Evolutionary conservation across 2,797 vertebrate species (phyloP).

Genomic region (Pantherophis alleghaniensis): DNA sequence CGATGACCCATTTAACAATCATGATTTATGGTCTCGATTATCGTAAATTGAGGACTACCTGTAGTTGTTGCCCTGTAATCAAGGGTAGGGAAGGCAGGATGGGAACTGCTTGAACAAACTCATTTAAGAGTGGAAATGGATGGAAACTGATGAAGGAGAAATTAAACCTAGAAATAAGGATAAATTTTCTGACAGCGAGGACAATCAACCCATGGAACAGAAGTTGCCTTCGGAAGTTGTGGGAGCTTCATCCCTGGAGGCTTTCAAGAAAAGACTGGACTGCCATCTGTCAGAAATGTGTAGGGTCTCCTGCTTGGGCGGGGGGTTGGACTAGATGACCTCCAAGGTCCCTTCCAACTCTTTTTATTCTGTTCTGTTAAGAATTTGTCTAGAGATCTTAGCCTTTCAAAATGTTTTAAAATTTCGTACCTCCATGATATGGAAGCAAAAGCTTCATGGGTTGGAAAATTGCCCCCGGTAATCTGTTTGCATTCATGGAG

Average conservation of each 20-base stretch:
- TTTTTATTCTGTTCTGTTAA: background rate
- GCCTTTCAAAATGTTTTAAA: background rate
- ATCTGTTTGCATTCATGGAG: background rate
- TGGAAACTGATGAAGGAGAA: too few species aligned
- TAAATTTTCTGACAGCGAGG: too few species aligned
- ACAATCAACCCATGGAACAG: too few species aligned
- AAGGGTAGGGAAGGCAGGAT: background rate
- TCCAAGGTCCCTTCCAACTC: too few species aligned
- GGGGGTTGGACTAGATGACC: too few species aligned
- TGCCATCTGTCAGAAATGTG: too few species aligned
- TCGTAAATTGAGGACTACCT: background rate
- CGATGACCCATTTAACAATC: background rate
- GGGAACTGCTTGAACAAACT: background rate
- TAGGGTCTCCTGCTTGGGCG: too few species aligned
- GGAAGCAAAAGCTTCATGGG: background rate
- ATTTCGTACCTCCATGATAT: background rate
- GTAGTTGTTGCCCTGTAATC: background rate
- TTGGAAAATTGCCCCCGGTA: background rate
- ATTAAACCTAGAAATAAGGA: too few species aligned
- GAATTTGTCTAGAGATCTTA: background rate
- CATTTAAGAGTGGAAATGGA: background rate
- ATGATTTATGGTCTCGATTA: background rate
- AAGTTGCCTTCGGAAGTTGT: too few species aligned
- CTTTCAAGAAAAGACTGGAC: too few species aligned
- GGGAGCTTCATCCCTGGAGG: too few species aligned